Conservation (phyloP, 2,797 vertebrate species). For the Enteromius unitaeniatus region DNA sequence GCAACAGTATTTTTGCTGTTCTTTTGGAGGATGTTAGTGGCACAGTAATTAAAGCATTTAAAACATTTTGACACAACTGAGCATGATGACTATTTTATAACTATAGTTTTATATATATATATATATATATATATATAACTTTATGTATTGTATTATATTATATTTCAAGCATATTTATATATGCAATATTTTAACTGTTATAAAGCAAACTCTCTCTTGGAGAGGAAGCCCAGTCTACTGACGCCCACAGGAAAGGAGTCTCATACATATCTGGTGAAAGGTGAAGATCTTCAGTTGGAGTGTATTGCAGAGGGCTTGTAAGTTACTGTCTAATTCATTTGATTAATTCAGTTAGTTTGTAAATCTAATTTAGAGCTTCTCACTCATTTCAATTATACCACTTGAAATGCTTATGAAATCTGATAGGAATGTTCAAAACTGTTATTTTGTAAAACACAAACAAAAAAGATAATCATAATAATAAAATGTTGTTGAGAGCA, state of each 20-base stretch:
- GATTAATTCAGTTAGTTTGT: slow-evolving; percentile 4
- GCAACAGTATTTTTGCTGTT: background rate
- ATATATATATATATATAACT: too few species aligned
- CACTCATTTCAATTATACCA: background rate
- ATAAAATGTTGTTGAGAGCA: background rate
- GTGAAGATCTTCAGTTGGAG: slow-evolving; percentile 86
- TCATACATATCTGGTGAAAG: slow-evolving; percentile 81
- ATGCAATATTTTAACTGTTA: slow-evolving; percentile 10
- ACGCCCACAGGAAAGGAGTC: slow-evolving; percentile 81
- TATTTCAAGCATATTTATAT: background rate
- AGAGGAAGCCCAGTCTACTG: slow-evolving; percentile 87
- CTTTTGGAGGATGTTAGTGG: background rate
- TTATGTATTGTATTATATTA: background rate
- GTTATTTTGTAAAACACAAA: background rate
- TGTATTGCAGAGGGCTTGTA: slow-evolving; percentile 96
- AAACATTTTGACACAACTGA: background rate
- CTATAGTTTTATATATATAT: too few species aligned
- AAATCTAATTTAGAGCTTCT: background rate
- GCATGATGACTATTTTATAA: background rate
- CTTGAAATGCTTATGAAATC: slow-evolving; percentile 14
- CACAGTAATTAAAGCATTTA: background rate
- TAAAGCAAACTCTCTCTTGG: slow-evolving; percentile 86
- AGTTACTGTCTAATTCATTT: slow-evolving; percentile 65
- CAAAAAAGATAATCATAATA: too few species aligned
- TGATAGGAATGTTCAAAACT: background rate